Evolutionary conservation across 1,140 invertebrate genomes (phyloP).

Genomic region (Drosophila guanche): DNA sequence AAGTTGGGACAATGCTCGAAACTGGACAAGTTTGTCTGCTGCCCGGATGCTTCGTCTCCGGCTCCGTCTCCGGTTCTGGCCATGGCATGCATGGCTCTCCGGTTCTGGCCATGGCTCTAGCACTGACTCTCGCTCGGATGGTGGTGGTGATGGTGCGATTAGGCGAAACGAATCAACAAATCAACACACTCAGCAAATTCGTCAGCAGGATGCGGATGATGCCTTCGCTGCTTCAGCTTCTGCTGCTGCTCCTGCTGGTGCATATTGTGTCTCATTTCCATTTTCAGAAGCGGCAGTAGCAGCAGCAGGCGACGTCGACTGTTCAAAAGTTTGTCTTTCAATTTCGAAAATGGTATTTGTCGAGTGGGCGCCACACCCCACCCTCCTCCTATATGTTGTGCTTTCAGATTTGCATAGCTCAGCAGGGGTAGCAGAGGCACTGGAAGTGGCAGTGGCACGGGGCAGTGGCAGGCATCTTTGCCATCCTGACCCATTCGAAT

Average conservation of each 20-base stretch:
- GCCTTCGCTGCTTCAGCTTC: slow-evolving; percentile 38
- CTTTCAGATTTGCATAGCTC: slow-evolving; percentile 78
- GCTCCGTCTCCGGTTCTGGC: slow-evolving; percentile 19
- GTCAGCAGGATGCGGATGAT: slow-evolving; percentile 76
- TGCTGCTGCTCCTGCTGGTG: slow-evolving; percentile 40
- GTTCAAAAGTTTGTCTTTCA: slow-evolving; percentile 83
- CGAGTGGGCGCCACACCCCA: slow-evolving; percentile 62
- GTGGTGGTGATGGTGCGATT: slow-evolving; percentile 80
- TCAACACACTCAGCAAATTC: slow-evolving; percentile 83
- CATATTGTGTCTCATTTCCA: slow-evolving; percentile 82
- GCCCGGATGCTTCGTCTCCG: slow-evolving; percentile 26
- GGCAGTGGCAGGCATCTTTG: slow-evolving; percentile 16
- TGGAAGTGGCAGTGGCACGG: neutral
- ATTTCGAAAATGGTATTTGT: slow-evolving; percentile 84
- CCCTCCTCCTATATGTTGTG: slow-evolving; percentile 47
- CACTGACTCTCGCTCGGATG: slow-evolving; percentile 17
- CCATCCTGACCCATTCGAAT: slow-evolving; percentile 29
- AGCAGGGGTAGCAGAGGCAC: slow-evolving; percentile 44
- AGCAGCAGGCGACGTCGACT: slow-evolving; percentile 61
- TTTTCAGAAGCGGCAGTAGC: slow-evolving; percentile 55
- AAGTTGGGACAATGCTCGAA: slow-evolving; percentile 67
- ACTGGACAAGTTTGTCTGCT: slow-evolving; percentile 75
- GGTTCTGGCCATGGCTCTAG: slow-evolving; percentile 5
- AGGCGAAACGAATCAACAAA: slow-evolving; percentile 83
- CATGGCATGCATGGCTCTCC: slow-evolving; percentile 32